phyloP scores from a whole-genome alignment of 1,140 invertebrate genomes.

The Conus betulinus region DNA sequence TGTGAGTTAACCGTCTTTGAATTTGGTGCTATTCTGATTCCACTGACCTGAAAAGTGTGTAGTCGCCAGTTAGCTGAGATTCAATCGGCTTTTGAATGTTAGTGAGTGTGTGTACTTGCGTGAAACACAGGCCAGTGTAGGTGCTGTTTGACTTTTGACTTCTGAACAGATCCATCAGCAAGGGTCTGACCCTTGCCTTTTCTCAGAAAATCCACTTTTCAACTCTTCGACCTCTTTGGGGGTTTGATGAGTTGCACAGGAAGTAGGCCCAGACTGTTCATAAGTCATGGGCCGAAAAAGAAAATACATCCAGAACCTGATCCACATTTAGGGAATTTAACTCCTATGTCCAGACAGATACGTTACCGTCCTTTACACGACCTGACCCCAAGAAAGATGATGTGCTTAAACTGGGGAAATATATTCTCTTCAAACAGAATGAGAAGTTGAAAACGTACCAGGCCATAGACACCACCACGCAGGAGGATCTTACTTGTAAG shows the following conservation, averaged over 20 bases:
- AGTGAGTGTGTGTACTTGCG: too few relatives aligned
- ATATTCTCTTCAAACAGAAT: constrained; percentile 82
- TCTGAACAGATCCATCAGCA: background rate
- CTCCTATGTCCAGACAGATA: constrained; percentile 68
- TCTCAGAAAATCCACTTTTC: background rate
- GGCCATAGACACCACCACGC: constrained; percentile 86
- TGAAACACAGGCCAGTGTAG: too few relatives aligned
- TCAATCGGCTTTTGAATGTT: too few relatives aligned
- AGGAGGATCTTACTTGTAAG: constrained; percentile 88
- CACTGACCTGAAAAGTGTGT: too few relatives aligned
- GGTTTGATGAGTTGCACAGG: constrained; percentile 60
- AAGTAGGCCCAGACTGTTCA: constrained; percentile 61
- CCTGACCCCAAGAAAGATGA: constrained; percentile 41
- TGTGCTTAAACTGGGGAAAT: constrained; percentile 74
- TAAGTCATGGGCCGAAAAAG: constrained; percentile 68
- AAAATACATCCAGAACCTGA: constrained; percentile 55
- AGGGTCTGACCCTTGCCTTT: background rate
- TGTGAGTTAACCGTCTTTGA: background rate
- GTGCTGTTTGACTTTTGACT: background rate
- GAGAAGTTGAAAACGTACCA: constrained; percentile 82
- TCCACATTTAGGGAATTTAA: constrained; percentile 61
- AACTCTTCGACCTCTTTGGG: background rate
- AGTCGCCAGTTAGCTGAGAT: too few relatives aligned
- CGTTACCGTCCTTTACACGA: constrained; percentile 59
- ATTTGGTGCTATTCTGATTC: background rate